Conservation (phyloP, 1,140 invertebrate species). For the Drepana arcuata region DNA sequence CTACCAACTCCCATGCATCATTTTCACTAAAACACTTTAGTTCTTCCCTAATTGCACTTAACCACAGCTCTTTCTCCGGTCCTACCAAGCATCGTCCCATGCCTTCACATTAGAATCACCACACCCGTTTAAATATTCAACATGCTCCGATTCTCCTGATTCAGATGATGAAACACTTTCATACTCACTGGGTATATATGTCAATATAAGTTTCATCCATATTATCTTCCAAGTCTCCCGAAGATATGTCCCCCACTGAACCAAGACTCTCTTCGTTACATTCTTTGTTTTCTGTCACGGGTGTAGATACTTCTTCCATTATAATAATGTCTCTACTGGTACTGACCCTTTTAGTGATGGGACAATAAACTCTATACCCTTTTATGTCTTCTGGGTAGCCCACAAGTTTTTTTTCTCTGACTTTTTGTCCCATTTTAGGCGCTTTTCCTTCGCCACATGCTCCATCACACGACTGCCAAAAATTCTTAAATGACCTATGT, state of each 20-base stretch:
- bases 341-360: conserved; percentile 9
- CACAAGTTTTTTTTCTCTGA: conserved; percentile 13
- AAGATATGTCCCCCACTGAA: conserved; percentile 12
- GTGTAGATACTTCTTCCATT: conserved; percentile 8
- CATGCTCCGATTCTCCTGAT: conserved; percentile 3
- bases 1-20: conserved; percentile 36
- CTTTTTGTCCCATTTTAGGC: conserved; percentile 14
- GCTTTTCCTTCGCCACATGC: conserved; percentile 14
- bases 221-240: conserved; percentile 1
- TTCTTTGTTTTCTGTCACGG: conserved; percentile 5
- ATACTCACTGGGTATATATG: conserved; percentile 6
- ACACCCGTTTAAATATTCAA: conserved; percentile 3
- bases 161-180: conserved; percentile 1
- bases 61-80: conserved; percentile 10
- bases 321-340: conserved; percentile 7
- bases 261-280: conserved; percentile 4
- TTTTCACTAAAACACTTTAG: conserved; percentile 31
- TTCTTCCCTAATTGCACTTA: conserved; percentile 25
- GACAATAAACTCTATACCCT: conserved; percentile 13
- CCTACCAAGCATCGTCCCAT: conserved; percentile 2
- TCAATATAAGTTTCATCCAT: conserved; percentile 3
- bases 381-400: conserved; percentile 13
- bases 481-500: conserved; percentile 27
- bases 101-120: conserved; percentile 1
- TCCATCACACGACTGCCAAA: conserved; percentile 37